Base-by-base conservation (phyloP, 1,140 invertebrate genomes). In the Portunus trituberculatus region DNA sequence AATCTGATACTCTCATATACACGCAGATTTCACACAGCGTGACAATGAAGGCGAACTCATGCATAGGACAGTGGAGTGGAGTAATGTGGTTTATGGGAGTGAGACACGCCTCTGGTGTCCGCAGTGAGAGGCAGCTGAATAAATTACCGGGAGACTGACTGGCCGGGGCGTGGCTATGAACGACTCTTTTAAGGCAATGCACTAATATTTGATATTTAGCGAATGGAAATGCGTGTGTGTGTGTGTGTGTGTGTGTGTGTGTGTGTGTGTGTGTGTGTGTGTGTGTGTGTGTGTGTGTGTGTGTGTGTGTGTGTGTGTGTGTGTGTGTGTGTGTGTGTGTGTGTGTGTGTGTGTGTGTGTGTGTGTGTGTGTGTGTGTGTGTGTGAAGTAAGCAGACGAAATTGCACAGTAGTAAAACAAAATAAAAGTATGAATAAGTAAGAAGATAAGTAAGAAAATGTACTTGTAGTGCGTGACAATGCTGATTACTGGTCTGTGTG, bases 311-410 rank as follows among this genome's bases (percentile, higher is more conserved):
- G 31, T 45, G 59, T 45, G 32, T 28, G n/a, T 84, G 31, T 16
- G 25, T 84, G 32, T 45, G 20, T 67, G 59, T 59, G 39, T 87
- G 46, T 59, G 48, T 93, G 46, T 59, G 48, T 93, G 25, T 93
- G 28, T 92, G 76, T 92, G 31, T 39, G 76, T 82, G 39, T 92
- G 39, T 92, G 76, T 82, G 76, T 92, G 76, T 82, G 76, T 92
- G 39, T 92, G 76, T 92, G 39, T 92, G 32, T 67, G 29, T 20
- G 59, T 48, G 48, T 32, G 45, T 29, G 25, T 45, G n/a, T 45
- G 45, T 32, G n/a, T 29, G 25, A 16, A 32, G n/a, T 16, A 39
- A 89, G n/a, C 12, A 10, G n/a, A 12, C 32, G 6, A n/a, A 89
- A 20, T 39, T 12, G 14, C n/a, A 89, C n/a, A 3, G 4, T 88